Percentiles rank a stretch among this genome's conserved stretches.
Conservation (phyloP, 2,888 invertebrate species). For the Drosophila borealis region DNA sequence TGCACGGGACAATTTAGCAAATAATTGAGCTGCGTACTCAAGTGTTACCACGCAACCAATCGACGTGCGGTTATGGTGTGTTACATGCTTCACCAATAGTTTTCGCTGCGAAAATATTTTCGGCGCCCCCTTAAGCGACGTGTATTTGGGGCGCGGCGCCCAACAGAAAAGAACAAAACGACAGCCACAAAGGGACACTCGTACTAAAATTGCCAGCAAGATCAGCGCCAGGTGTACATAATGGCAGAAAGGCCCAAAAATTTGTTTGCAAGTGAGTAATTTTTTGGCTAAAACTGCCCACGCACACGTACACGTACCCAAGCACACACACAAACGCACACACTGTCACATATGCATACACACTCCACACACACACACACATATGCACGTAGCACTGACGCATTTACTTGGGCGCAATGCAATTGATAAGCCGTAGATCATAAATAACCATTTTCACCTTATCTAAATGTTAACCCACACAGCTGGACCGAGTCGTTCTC, state of each 20-base stretch:
- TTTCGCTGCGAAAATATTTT: constrained; percentile 58
- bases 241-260: constrained; percentile 85
- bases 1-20: constrained; percentile 43
- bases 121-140: constrained; percentile 59
- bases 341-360: constrained; percentile 7
- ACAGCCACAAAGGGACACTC: constrained; percentile 35
- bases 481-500: constrained; percentile 77
- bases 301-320: constrained; percentile 45
- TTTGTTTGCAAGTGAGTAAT: constrained; percentile 82
- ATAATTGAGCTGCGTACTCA: constrained; percentile 49
- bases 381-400: constrained; percentile 52
- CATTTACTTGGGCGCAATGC: constrained; percentile 48
- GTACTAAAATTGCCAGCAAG: constrained; percentile 28
- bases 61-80: constrained; percentile 42
- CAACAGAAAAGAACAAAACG: constrained; percentile 56
- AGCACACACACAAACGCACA: constrained; percentile 1
- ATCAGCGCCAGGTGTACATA: constrained; percentile 30
- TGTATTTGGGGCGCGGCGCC: constrained; percentile 77
- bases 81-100: constrained; percentile 31
- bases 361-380: constrained; percentile 10
- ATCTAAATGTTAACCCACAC: constrained; percentile 32
- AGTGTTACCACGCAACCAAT: constrained; percentile 30
- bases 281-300: constrained; percentile 43
- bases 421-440: constrained; percentile 57
- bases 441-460: constrained; percentile 29